Conservation (phyloP, 2,888 invertebrate species). For the Machimus rusticus region DNA sequence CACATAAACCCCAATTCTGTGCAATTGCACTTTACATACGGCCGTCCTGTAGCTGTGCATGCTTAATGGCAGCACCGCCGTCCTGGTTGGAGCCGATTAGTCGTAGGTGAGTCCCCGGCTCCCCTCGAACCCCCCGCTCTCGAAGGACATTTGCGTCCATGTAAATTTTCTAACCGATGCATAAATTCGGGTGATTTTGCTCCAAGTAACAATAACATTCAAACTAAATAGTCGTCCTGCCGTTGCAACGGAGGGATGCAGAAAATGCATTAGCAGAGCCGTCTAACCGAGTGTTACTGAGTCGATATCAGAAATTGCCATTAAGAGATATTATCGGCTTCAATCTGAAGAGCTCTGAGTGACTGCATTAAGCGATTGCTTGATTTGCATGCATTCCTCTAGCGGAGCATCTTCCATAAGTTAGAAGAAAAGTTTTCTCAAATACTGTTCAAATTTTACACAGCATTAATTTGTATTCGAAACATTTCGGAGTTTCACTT, state of each 20-base stretch:
- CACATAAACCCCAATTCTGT: conserved; percentile 26
- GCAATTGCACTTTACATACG: conserved; percentile 26
- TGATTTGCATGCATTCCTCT: background rate
- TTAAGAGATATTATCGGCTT: background rate
- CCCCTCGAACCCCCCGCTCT: background rate
- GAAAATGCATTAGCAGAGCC: background rate
- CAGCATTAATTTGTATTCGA: background rate
- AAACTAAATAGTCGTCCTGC: background rate
- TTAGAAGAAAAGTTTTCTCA: background rate
- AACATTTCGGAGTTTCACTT: too few relatives aligned
- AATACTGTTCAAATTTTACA: background rate
- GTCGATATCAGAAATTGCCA: conserved; percentile 6
- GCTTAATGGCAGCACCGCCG: background rate
- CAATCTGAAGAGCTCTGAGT: background rate
- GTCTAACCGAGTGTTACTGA: background rate
- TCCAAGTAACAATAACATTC: conserved; percentile 21
- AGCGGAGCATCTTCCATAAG: background rate
- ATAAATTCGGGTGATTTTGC: conserved; percentile 17
- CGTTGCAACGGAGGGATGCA: background rate
- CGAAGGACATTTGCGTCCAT: background rate
- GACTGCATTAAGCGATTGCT: background rate
- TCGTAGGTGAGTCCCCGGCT: background rate
- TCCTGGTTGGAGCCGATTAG: background rate
- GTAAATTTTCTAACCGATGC: conserved; percentile 25
- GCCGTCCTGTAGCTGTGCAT: conserved; percentile 10